Percentiles rank a stretch among this genome's conserved stretches.
These are phyloP conservation scores for Cheirogaleus major DNA, from an alignment of 2,797 vertebrate genomes.

Conservation along the genomic window DNA sequence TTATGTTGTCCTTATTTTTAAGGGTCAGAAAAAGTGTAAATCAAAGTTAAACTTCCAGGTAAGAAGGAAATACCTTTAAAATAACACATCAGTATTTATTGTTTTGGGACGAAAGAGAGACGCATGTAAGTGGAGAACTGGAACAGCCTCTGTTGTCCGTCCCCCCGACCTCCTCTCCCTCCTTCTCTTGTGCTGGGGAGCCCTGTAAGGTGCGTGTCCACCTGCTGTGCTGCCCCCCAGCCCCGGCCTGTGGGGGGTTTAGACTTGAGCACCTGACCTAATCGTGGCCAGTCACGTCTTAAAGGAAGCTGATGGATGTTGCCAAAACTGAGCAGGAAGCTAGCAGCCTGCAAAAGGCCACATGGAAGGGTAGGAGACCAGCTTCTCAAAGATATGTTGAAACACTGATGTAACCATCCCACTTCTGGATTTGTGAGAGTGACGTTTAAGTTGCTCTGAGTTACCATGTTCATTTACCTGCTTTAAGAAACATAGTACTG, in stretches of 20 bases:
- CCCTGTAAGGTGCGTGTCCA: accelerated
- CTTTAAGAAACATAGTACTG: not conserved
- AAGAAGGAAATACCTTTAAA: not conserved
- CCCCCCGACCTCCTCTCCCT: accelerated
- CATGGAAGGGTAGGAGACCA: accelerated
- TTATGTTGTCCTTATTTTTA: not conserved
- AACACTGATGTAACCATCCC: accelerated
- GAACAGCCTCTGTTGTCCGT: accelerated
- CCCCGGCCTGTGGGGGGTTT: not conserved
- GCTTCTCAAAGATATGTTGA: accelerated
- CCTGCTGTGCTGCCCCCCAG: accelerated
- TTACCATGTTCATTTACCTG: not conserved
- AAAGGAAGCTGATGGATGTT: not conserved
- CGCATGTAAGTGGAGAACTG: accelerated
- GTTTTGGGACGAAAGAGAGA: not conserved
- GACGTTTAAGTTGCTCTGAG: too few species aligned
- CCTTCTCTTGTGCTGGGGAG: too few species aligned
- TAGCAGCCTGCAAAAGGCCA: not conserved
- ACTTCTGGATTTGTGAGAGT: not conserved
- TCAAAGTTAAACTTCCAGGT: not conserved
- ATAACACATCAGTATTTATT: not conserved
- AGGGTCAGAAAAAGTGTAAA: not conserved
- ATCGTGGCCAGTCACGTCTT: not conserved
- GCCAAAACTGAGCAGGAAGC: too few species aligned
- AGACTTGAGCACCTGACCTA: not conserved